Base-by-base conservation (phyloP, 2,888 invertebrate species). In the Ochropleura plecta region DNA sequence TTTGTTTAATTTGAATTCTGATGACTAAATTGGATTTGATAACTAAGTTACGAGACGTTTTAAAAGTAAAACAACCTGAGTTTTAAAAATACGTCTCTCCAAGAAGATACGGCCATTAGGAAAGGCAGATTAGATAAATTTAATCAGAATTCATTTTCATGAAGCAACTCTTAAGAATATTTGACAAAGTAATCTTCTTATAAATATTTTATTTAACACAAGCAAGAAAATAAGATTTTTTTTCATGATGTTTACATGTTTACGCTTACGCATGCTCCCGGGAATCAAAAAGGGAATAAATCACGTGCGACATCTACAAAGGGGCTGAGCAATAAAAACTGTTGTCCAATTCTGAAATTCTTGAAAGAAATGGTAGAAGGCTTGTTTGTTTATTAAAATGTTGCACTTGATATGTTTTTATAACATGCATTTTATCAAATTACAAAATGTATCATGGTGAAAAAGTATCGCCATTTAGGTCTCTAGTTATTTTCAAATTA, bases 281-380 rank as follows among this genome's bases (percentile, higher is more conserved):
- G 75, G 84, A 82, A 85, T 84, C 83, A 84, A 84, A 85, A 78
- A 71, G 62, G 73, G 73, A 76, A 85, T 85, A 85, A 85, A 85
- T 85, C 86, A 85, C 84, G 83, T 76, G 80, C 57, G 65, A 84
- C 77, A 64, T 85, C 73, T 85, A 78, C 78, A 81, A 79, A 83
- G 85, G 73, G 81, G 72, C 77, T 76, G 53, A 68, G 78, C 73
- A 83, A 85, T 85, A 85, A 85, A 85, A 78, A 78, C 78, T 74
- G 73, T 76, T 85, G 81, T 85, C 81, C 84, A 83, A 84, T 85
- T 76, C 64, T 76, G 70, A 78, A 85, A 83, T 84, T 79, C 86
- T 75, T 73, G 20, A 60, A 78, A 62, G 65, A 73, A 76, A 80
- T 40, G 44, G 55, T 40, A 59, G 59, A 70, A 70, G 67, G 51